Percentiles rank a stretch among this genome's conserved stretches.
Conservation (phyloP, 1,140 invertebrate species). For the Macrosteles quadrilineatus region DNA sequence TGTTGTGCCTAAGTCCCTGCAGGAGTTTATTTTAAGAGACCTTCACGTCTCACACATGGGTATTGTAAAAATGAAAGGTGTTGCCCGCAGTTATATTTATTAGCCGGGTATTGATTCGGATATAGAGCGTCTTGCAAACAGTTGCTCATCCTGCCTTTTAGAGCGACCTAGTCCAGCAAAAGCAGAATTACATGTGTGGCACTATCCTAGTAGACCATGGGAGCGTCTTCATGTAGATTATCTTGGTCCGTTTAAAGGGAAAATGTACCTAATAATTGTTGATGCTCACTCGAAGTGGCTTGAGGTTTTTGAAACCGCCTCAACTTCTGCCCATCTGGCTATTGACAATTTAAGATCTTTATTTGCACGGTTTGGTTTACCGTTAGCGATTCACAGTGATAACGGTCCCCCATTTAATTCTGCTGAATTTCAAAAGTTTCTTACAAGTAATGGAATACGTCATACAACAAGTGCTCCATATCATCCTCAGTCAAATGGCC, state of each 20-base stretch:
- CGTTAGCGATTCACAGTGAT: neutral
- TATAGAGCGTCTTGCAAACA: neutral
- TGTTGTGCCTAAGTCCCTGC: slow-evolving; percentile 23
- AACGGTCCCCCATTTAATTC: too few species aligned
- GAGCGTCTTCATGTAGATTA: too few species aligned
- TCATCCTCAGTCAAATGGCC: too few species aligned
- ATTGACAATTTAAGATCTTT: neutral
- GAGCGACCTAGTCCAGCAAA: neutral
- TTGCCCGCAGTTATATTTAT: slow-evolving; percentile 27
- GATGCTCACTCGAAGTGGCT: slow-evolving; percentile 25
- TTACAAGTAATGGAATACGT: slow-evolving; percentile 44
- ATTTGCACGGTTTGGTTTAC: slow-evolving; percentile 2
- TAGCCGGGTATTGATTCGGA: neutral
- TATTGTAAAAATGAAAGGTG: slow-evolving; percentile 13
- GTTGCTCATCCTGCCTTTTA: slow-evolving; percentile 8
- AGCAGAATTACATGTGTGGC: neutral
- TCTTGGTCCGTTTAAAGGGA: neutral
- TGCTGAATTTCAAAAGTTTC: slow-evolving; percentile 34
- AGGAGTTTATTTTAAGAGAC: too few species aligned
- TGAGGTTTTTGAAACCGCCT: slow-evolving; percentile 14
- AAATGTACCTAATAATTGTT: slow-evolving; percentile 14
- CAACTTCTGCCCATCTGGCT: neutral
- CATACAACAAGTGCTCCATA: slow-evolving; percentile 43
- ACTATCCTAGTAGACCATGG: neutral
- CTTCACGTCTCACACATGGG: neutral